A percentile compares a stretch with the other conserved stretches of the same genome.
Conservation (phyloP, 2,888 invertebrate genomes). For the Acanthococcus lagerstroemiae region DNA sequence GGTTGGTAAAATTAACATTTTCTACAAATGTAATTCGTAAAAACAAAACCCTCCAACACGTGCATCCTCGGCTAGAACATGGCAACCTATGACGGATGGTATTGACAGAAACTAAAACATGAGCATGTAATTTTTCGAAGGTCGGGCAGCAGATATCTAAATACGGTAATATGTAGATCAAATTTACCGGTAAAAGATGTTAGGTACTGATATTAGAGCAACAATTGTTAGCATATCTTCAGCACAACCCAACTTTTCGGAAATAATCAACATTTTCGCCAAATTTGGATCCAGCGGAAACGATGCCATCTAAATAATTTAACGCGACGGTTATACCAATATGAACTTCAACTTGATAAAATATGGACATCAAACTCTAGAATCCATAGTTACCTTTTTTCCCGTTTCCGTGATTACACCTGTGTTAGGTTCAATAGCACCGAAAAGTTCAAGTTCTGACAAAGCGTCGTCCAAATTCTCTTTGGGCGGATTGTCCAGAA, state of each 20-base stretch:
- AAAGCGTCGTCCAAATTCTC: neutral
- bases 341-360: neutral
- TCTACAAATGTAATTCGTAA: too few relatives aligned
- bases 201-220: constrained; percentile 4
- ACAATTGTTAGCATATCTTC: constrained; percentile 15
- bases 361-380: too few relatives aligned
- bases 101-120: too few relatives aligned
- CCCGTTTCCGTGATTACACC: constrained; percentile 16
- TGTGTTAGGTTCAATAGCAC: neutral
- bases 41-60: too few relatives aligned
- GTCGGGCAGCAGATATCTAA: too few relatives aligned
- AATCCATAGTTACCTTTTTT: constrained; percentile 8
- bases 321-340: neutral
- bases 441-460: neutral
- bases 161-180: too few relatives aligned
- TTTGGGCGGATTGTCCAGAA: constrained; percentile 17
- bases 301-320: constrained; percentile 5
- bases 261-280: constrained; percentile 19
- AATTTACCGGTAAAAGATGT: constrained; percentile 13
- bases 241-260: constrained; percentile 8
- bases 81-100: too few relatives aligned
- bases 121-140: too few relatives aligned
- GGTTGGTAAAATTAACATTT: too few relatives aligned
- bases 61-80: too few relatives aligned
- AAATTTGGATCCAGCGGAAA: constrained; percentile 19